Evolutionary conservation across 2,113 vertebrate species (phyloP).

Genomic region (Aphelocoma coerulescens): DNA sequence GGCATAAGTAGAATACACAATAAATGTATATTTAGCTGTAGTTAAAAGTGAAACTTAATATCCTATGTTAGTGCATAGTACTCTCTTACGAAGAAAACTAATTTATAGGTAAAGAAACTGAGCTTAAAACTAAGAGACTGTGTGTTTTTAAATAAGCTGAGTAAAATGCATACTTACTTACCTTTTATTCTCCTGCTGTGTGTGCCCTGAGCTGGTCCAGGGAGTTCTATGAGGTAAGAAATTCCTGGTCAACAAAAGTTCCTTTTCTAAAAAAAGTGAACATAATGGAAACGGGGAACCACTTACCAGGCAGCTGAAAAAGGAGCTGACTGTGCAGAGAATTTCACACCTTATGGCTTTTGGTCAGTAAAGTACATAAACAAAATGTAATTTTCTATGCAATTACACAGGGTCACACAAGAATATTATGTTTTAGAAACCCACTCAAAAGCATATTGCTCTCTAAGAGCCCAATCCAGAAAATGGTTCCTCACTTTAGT

Average conservation of each 20-base stretch:
- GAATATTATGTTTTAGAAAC: conserved; percentile 63
- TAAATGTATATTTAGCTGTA: neutral
- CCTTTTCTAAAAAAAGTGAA: conserved; percentile 66
- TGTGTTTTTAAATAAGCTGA: conserved; percentile 44
- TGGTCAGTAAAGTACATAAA: conserved; percentile 57
- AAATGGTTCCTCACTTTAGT: conserved; percentile 27
- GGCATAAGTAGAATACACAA: neutral
- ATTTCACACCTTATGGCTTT: conserved; percentile 52
- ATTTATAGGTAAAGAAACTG: conserved; percentile 29
- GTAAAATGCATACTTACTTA: conserved; percentile 41
- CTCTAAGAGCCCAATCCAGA: conserved; percentile 26
- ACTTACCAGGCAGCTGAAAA: conserved; percentile 59
- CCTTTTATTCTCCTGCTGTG: conserved; percentile 68
- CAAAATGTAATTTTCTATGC: conserved; percentile 49
- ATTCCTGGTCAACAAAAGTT: conserved; percentile 63
- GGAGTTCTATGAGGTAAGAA: conserved; percentile 64
- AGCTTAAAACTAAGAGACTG: conserved; percentile 10
- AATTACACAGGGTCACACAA: conserved; percentile 65
- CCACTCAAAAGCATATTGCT: conserved; percentile 52
- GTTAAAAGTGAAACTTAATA: neutral
- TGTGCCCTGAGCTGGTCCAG: conserved; percentile 46
- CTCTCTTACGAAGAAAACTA: neutral
- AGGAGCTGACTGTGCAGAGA: conserved; percentile 57
- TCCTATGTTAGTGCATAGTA: neutral
- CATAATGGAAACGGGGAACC: conserved; percentile 58